Evolutionary conservation across 2,113 vertebrate species (phyloP).

Genomic region (Chaetura pelagica): DNA sequence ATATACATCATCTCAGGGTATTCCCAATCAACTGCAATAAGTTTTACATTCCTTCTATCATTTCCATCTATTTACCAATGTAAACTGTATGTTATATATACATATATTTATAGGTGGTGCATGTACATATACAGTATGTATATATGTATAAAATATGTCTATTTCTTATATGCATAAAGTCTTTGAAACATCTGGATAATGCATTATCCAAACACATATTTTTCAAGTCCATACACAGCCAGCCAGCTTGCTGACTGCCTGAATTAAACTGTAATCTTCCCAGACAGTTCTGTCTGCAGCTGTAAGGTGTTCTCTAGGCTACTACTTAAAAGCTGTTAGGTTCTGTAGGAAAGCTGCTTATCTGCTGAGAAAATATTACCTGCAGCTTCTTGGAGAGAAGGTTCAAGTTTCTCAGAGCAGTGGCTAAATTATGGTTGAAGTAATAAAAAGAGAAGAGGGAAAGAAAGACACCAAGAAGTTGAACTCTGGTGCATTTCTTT

Average conservation of each 20-base stretch:
- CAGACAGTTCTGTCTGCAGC: neutral
- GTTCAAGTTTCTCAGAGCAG: neutral
- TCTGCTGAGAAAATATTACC: neutral
- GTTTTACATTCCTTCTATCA: neutral
- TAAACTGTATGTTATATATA: neutral
- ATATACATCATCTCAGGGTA: neutral
- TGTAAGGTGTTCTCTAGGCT: slow-evolving; percentile 7
- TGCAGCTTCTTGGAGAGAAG: neutral
- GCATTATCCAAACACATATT: neutral
- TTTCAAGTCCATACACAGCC: neutral
- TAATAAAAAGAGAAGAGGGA: neutral
- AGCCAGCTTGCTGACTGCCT: slow-evolving; percentile 11
- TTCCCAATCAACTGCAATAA: neutral
- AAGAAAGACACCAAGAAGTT: neutral
- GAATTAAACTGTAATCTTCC: neutral
- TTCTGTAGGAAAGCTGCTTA: slow-evolving; percentile 10
- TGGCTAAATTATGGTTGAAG: neutral
- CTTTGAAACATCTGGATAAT: slow-evolving; percentile 29
- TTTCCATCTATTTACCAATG: slow-evolving; percentile 34
- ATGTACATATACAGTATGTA: neutral
- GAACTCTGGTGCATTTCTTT: neutral
- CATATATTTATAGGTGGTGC: neutral
- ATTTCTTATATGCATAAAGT: neutral
- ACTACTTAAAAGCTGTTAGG: neutral
- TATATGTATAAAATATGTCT: neutral